Evolutionary conservation across 2,113 vertebrate species (phyloP).

Genomic region (Zeus faber): DNA sequence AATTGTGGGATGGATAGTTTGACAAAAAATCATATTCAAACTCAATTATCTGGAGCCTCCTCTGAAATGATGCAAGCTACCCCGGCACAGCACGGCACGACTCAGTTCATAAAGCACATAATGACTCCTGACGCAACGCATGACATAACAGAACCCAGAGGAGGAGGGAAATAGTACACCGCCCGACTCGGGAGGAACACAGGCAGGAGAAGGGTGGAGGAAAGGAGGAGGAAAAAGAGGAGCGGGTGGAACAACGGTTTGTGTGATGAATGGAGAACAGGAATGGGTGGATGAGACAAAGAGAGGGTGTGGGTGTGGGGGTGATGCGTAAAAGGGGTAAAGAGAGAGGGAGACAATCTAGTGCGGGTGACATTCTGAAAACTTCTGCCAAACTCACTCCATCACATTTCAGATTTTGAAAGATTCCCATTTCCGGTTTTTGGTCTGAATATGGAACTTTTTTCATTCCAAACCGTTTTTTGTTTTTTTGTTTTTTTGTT

Average conservation of each 20-base stretch:
- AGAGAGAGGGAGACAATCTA: conserved; percentile 14
- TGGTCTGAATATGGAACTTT: no score
- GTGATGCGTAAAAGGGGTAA: no score
- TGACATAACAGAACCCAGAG: conserved; percentile 42
- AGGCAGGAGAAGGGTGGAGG: not conserved
- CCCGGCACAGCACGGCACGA: conserved; percentile 28
- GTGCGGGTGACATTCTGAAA: no score
- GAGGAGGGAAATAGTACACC: conserved; percentile 40
- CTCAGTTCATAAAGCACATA: conserved; percentile 42
- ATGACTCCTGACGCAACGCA: conserved; percentile 38
- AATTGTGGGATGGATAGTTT: not conserved
- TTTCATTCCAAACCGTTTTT: no score
- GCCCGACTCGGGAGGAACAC: conserved; percentile 21
- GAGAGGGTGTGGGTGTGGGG: no score
- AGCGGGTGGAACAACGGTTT: not conserved
- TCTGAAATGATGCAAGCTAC: conserved; percentile 11
- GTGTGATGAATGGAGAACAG: no score
- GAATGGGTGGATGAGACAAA: not conserved
- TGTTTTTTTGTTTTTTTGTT: no score
- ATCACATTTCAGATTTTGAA: no score
- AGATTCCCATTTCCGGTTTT: no score
- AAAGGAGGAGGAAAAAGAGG: conserved; percentile 6
- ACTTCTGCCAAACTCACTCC: no score
- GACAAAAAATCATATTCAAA: not conserved
- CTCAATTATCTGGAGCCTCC: conserved; percentile 10